Percentiles rank a stretch among this genome's conserved stretches.
Conservation (phyloP, 2,888 invertebrate species). For the Dicranocentrus wangi region DNA sequence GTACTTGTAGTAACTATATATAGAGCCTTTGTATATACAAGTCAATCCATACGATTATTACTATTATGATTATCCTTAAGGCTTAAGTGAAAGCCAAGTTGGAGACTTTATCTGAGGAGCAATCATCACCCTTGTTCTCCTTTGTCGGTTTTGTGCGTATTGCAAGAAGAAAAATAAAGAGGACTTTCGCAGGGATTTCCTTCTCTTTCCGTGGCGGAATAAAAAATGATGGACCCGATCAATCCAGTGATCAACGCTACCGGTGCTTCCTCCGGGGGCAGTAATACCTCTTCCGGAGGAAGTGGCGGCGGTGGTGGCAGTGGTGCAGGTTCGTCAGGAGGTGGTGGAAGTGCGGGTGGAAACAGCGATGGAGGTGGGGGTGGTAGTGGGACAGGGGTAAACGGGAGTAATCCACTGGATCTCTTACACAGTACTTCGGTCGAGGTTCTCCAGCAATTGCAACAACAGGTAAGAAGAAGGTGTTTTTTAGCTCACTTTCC, state of each 20-base stretch:
- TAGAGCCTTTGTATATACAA: constrained; percentile 44
- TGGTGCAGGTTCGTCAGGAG: background rate
- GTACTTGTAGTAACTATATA: constrained; percentile 22
- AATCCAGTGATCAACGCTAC: constrained; percentile 58
- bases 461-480: constrained; percentile 52
- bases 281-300: constrained; percentile 45
- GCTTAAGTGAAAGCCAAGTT: constrained; percentile 56
- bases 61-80: constrained; percentile 58
- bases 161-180: constrained; percentile 2
- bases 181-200: too few relatives aligned
- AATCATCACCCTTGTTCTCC: constrained; percentile 49
- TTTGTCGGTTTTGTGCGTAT: background rate
- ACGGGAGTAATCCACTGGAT: constrained; percentile 51
- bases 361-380: constrained; percentile 30
- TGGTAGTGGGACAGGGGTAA: constrained; percentile 25
- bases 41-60: constrained; percentile 53
- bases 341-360: constrained; percentile 30
- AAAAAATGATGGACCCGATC: constrained; percentile 60
- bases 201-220: background rate
- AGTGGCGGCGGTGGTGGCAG: constrained; percentile 10
- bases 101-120: constrained; percentile 23
- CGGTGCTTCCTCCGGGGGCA: constrained; percentile 31
- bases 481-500: too few relatives aligned
- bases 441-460: constrained; percentile 53
- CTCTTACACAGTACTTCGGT: constrained; percentile 48